phyloP scores from a whole-genome alignment of 2,113 vertebrate species.

The Tenebrosternarchus preto region DNA sequence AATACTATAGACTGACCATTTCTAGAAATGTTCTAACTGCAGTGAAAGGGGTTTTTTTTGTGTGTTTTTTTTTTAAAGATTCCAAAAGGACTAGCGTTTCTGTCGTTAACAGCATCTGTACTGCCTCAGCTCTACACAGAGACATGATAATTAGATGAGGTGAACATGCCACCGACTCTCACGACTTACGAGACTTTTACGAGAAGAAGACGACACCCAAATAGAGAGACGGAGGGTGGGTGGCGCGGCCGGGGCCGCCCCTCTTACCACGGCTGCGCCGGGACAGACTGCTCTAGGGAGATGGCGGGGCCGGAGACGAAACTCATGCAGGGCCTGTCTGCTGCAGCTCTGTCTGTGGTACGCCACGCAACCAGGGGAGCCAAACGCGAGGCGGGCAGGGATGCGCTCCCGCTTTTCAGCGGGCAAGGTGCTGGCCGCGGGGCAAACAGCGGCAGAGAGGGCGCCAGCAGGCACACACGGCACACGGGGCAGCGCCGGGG shows the following conservation, averaged over 20 bases:
- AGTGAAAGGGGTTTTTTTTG: not conserved
- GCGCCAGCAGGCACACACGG: conserved; percentile 72
- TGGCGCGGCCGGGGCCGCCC: conserved; percentile 53
- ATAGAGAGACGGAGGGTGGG: conserved; percentile 67
- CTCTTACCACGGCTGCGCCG: conserved; percentile 71
- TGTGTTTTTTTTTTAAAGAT: not conserved
- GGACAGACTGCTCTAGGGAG: conserved; percentile 69
- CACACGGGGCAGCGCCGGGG: conserved; percentile 66
- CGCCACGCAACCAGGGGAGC: conserved; percentile 66
- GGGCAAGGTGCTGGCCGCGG: conserved; percentile 69
- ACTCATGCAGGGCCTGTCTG: conserved; percentile 77
- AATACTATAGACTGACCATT: not conserved
- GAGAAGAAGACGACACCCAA: conserved; percentile 71
- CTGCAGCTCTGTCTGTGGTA: conserved; percentile 68
- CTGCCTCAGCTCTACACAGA: conserved; percentile 34
- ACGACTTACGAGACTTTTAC: conserved; percentile 73
- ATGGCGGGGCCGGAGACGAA: conserved; percentile 60
- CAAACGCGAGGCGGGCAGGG: conserved; percentile 63
- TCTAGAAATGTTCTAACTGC: not conserved
- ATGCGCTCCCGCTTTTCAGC: conserved; percentile 69
- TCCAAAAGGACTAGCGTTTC: not conserved
- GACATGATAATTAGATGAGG: conserved; percentile 60
- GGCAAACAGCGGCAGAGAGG: conserved; percentile 71
- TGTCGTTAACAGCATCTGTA: conserved; percentile 20
- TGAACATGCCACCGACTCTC: conserved; percentile 75